A percentile compares a stretch with the other conserved stretches of the same genome.
Conservation (phyloP, 1,140 invertebrate species). For the Lasioglossum albipes region DNA sequence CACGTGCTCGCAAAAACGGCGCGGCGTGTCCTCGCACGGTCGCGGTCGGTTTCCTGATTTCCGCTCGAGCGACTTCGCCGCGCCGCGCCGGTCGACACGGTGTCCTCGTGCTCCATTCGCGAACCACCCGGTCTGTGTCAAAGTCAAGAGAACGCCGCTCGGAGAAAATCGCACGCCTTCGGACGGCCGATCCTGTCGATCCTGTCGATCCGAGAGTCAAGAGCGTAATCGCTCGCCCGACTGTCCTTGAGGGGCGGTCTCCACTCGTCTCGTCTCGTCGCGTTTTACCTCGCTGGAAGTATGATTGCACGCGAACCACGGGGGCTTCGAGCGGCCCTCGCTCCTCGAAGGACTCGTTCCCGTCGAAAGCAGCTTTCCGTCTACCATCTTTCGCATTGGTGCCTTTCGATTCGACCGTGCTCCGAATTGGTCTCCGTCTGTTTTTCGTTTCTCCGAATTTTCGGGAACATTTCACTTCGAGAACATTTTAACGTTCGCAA, state of each 20-base stretch:
- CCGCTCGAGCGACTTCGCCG: constrained; percentile 71
- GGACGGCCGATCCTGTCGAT: not conserved
- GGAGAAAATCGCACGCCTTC: constrained; percentile 7
- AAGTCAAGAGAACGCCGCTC: constrained; percentile 68
- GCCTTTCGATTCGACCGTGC: no score
- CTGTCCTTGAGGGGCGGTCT: constrained; percentile 24
- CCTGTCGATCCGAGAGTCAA: not conserved
- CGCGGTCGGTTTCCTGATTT: constrained; percentile 71
- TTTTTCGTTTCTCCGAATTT: no score
- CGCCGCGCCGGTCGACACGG: constrained; percentile 20
- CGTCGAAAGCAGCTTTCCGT: no score
- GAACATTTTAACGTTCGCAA: no score
- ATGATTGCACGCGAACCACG: no score
- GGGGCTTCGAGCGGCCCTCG: no score
- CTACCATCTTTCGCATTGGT: no score
- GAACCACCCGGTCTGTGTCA: constrained; percentile 58
- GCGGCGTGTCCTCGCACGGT: constrained; percentile 56
- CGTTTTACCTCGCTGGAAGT: no score
- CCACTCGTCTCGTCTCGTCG: not conserved
- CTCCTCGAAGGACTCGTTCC: no score
- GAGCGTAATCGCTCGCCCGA: constrained; percentile 4
- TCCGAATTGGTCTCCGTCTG: no score
- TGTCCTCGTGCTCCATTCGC: constrained; percentile 69
- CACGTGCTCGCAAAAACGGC: constrained; percentile 46
- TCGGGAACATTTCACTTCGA: no score